These are phyloP conservation scores for Butorides virescens DNA, from an alignment of 2,113 vertebrate genomes.

Conservation along the genomic window DNA sequence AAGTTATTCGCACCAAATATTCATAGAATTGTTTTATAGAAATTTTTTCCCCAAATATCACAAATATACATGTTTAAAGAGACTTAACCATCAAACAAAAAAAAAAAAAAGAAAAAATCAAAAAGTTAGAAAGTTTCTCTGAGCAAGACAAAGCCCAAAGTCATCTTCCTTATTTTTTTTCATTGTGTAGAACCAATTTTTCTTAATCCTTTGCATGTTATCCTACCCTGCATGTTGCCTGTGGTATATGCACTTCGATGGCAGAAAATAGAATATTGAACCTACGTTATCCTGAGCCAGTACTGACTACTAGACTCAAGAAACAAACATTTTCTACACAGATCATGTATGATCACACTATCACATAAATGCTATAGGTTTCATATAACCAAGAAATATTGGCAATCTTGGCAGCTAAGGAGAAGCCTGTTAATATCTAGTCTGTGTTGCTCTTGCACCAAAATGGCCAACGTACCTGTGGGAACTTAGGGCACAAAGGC, in stretches of 20 bases:
- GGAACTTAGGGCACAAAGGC: background rate
- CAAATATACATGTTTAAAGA: background rate
- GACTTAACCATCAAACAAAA: background rate
- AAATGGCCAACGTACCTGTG: background rate
- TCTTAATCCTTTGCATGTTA: background rate
- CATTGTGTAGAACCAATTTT: background rate
- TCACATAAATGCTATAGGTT: background rate
- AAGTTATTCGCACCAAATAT: background rate
- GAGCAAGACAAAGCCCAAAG: background rate
- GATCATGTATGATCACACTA: background rate
- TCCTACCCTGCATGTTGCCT: background rate
- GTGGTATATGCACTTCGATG: background rate
- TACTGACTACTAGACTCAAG: background rate
- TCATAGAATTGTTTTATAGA: background rate
- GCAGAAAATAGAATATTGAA: background rate
- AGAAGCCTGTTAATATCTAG: background rate
- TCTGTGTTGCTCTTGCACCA: background rate
- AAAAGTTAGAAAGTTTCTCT: background rate
- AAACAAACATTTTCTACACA: background rate
- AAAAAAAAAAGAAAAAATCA: no score
- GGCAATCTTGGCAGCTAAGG: background rate
- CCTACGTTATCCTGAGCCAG: background rate
- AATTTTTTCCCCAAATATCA: background rate
- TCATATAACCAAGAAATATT: background rate
- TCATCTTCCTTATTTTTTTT: background rate